Conservation (phyloP, 2,888 invertebrate species). For the Serripes groenlandicus region DNA sequence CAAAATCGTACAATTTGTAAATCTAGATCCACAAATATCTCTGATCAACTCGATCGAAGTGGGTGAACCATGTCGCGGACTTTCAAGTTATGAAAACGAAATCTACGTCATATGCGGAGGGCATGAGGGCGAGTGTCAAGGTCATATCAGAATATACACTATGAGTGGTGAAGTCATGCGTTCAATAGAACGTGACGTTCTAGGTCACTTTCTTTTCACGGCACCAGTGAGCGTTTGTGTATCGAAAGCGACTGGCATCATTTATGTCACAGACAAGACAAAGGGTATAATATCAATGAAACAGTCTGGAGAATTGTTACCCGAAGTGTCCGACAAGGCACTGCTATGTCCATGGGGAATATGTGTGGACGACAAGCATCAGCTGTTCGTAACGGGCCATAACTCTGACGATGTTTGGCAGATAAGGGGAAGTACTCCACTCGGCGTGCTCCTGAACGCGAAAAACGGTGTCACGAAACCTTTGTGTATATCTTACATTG, state of each 20-base stretch:
- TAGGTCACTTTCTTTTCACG: conserved; percentile 39
- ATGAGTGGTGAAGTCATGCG: conserved; percentile 43
- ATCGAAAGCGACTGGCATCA: conserved; percentile 44
- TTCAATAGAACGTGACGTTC: conserved; percentile 47
- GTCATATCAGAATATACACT: conserved; percentile 47
- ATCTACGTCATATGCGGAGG: conserved; percentile 53
- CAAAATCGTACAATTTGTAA: conserved; percentile 37
- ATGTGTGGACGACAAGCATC: conserved; percentile 43
- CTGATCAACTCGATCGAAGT: conserved; percentile 41
- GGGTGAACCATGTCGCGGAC: conserved; percentile 48
- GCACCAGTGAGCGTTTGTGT: conserved; percentile 39
- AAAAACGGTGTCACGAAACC: conserved; percentile 47
- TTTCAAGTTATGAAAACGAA: conserved; percentile 46
- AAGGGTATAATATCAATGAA: conserved; percentile 44
- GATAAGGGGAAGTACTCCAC: conserved; percentile 33
- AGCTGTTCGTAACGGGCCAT: conserved; percentile 48
- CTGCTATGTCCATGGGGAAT: conserved; percentile 53
- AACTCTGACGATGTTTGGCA: conserved; percentile 45
- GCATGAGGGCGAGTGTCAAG: conserved; percentile 40
- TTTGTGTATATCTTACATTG: background rate
- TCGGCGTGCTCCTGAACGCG: conserved; percentile 36
- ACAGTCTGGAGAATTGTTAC: conserved; percentile 40
- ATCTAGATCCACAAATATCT: conserved; percentile 42
- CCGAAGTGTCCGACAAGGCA: conserved; percentile 27
- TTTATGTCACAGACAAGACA: conserved; percentile 48